Evolutionary conservation across 2,797 vertebrate species (phyloP).

Genomic region (Platyrinchus mystaceus): DNA sequence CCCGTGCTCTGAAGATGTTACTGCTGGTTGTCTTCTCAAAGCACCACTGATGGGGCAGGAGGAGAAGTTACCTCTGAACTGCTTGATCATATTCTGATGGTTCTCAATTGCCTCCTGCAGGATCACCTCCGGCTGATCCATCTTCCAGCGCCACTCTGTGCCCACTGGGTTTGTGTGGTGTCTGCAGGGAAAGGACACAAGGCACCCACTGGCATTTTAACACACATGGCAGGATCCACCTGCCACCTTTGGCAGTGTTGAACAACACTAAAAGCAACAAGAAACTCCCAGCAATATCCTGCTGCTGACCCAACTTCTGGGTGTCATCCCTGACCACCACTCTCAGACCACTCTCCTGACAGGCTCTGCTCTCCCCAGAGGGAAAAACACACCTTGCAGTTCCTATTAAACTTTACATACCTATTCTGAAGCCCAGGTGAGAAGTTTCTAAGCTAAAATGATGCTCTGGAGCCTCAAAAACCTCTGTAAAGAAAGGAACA

Average conservation of each 20-base stretch:
- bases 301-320: neutral
- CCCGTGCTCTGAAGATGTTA: neutral
- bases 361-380: neutral
- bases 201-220: neutral
- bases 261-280: neutral
- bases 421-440: neutral
- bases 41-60: neutral
- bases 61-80: constrained; percentile 87
- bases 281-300: neutral
- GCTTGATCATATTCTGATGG: constrained; percentile 90
- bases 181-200: constrained; percentile 65
- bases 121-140: constrained; percentile 91
- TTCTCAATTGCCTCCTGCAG: constrained; percentile 87
- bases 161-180: constrained; percentile 98
- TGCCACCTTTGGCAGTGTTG: neutral
- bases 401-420: neutral
- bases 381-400: neutral
- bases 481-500: neutral
- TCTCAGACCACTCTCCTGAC: neutral
- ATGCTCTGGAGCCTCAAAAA: neutral
- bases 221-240: neutral
- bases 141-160: constrained; percentile 95
- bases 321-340: neutral
- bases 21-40: neutral
- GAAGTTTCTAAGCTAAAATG: neutral